These are phyloP conservation scores for Pangasius krempfi DNA, from an alignment of 2,797 vertebrate species.

Conservation along the genomic window DNA sequence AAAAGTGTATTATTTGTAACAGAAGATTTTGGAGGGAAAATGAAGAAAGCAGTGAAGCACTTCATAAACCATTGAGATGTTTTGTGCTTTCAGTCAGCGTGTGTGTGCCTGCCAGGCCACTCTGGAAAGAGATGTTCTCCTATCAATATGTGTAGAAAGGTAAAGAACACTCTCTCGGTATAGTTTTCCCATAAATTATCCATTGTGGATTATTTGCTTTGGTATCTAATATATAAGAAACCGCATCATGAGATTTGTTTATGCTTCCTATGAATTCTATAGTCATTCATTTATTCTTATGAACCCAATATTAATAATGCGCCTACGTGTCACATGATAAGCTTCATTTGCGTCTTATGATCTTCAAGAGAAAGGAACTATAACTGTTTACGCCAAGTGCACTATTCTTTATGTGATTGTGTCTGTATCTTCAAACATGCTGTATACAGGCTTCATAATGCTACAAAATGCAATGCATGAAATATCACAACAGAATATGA, in stretches of 20 bases:
- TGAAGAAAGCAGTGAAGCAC: background rate
- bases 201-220: background rate
- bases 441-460: background rate
- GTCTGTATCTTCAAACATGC: background rate
- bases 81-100: constrained; percentile 76
- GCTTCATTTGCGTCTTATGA: background rate
- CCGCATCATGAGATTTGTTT: background rate
- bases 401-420: background rate
- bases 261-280: background rate
- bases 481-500: background rate
- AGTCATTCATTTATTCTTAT: background rate
- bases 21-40: background rate
- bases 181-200: background rate
- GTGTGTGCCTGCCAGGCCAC: constrained; percentile 81
- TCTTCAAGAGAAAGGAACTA: too few species aligned
- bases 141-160: constrained; percentile 79
- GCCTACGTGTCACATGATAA: background rate
- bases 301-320: background rate
- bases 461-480: background rate
- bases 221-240: background rate
- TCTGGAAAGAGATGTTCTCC: constrained; percentile 77
- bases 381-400: too few species aligned
- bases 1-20: background rate
- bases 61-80: background rate
- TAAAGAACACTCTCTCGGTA: constrained; percentile 61